Base-by-base conservation (phyloP, 2,797 vertebrate genomes). In the Danio aesculapii region DNA sequence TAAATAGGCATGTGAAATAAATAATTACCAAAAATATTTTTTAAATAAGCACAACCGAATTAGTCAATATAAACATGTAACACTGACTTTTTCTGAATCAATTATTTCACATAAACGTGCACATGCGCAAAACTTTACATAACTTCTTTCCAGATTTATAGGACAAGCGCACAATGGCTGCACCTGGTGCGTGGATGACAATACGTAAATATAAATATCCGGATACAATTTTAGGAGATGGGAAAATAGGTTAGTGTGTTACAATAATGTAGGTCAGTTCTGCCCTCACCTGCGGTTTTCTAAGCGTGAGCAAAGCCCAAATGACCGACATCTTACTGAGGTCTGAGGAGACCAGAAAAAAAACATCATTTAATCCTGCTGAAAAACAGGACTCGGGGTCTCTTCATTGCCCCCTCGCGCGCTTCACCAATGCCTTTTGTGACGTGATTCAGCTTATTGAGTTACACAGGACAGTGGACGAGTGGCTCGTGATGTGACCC, bases 241-340 rank as follows among this genome's bases (percentile, higher is more conserved):
- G 41, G 14, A 58, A 84, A 85, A 78, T 81, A 72, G 85, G 85
- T 85, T 64, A 74, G 63, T 73, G 59, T 78, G 82, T 41, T 55
- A 53, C 74, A 71, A 39, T 69, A 66, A 88, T 85, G 76, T 88
- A 77, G 86, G 86, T 85, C 84, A 86, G 52, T 49, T 63, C 62
- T 43, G 53, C 43, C 67, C 49, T 78, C 79, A 83, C 79, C 70
- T 83, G 79, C 55, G 72, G 73, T 21, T 81, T 77, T 69, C 75
- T 47, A 43, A 67, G 57, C 59, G 41, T 46, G 49, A 69, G 58
- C 62, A 77, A 63, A 77, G 64, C 63, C 61, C 72, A 77, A 74
- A 77, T 55, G 49, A 73, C 55, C 7, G 30, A 61, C 16, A 46
- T 73, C 78, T 52, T 67, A 44, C 43, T 43, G 58, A 11, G n/a